phyloP scores from a whole-genome alignment of 2,113 vertebrate species.

The Stercorarius parasiticus region DNA sequence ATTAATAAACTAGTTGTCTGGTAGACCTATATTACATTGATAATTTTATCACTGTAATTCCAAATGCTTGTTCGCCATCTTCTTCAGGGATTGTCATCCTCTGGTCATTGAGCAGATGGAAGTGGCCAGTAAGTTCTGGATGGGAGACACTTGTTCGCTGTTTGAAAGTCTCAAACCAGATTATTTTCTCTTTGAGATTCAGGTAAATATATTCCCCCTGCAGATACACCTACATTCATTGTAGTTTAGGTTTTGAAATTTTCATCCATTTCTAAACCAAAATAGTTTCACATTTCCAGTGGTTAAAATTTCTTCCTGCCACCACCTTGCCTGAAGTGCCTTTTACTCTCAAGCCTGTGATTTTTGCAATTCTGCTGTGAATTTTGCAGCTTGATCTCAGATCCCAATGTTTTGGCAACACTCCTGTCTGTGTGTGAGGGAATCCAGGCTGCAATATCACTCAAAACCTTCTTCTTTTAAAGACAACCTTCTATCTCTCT shows the following conservation, averaged over 20 bases:
- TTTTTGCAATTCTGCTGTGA: not conserved
- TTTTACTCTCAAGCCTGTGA: not conserved
- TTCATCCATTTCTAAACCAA: not conserved
- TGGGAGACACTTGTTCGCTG: not conserved
- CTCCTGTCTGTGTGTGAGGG: not conserved
- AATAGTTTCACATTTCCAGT: not conserved
- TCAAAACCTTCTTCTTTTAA: not conserved
- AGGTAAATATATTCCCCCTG: not conserved
- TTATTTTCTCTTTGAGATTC: not conserved
- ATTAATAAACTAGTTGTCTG: not conserved
- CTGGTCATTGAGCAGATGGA: not conserved
- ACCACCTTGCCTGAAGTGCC: not conserved
- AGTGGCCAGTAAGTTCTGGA: not conserved
- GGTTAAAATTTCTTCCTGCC: not conserved
- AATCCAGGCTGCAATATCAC: not conserved
- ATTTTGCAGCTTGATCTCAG: conserved; percentile 34
- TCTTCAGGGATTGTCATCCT: not conserved
- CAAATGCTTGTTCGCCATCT: not conserved
- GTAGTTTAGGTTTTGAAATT: not conserved
- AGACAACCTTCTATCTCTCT: not conserved
- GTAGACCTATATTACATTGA: not conserved
- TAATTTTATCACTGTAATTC: not conserved
- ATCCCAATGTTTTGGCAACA: conserved; percentile 15
- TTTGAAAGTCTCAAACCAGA: not conserved
- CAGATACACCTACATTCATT: not conserved